These are phyloP conservation scores for Lomographa bimaculata DNA, from an alignment of 2,888 invertebrate genomes.

Conservation along the genomic window DNA sequence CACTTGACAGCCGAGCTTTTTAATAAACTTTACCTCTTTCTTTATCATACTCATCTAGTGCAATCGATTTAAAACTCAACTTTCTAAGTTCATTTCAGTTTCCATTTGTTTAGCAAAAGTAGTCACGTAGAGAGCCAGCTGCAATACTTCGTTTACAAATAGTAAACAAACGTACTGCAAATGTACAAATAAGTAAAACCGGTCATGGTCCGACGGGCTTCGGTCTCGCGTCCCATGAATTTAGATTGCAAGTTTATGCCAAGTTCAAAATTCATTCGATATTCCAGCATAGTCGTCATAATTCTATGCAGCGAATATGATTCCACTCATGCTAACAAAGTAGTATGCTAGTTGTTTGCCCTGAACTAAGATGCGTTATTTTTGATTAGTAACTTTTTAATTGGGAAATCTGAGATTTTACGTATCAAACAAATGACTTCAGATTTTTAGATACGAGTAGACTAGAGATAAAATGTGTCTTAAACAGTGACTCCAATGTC, in stretches of 20 bases:
- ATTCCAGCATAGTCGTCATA: conserved; percentile 42
- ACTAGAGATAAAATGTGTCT: too few relatives aligned
- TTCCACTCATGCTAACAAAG: not conserved
- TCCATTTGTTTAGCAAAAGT: conserved; percentile 35
- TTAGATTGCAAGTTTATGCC: conserved; percentile 77
- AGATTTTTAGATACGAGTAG: too few relatives aligned
- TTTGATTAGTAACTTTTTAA: too few relatives aligned
- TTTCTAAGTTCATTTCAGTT: conserved; percentile 22
- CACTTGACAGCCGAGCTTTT: too few relatives aligned
- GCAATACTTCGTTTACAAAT: conserved; percentile 44
- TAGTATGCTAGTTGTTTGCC: too few relatives aligned
- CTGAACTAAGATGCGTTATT: too few relatives aligned
- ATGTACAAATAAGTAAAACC: conserved; percentile 54
- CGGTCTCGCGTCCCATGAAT: conserved; percentile 64
- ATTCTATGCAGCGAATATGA: conserved; percentile 39
- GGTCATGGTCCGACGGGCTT: conserved; percentile 44
- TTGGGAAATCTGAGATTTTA: too few relatives aligned
- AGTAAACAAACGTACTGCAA: conserved; percentile 45
- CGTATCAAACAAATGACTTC: too few relatives aligned
- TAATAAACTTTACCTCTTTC: too few relatives aligned
- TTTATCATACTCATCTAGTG: too few relatives aligned
- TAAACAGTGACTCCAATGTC: too few relatives aligned
- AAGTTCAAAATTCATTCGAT: conserved; percentile 69
- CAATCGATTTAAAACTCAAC: too few relatives aligned
- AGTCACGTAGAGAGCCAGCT: conserved; percentile 41